Evolutionary conservation across 2,113 vertebrate species (phyloP).

Genomic region (Glareola pratincola): DNA sequence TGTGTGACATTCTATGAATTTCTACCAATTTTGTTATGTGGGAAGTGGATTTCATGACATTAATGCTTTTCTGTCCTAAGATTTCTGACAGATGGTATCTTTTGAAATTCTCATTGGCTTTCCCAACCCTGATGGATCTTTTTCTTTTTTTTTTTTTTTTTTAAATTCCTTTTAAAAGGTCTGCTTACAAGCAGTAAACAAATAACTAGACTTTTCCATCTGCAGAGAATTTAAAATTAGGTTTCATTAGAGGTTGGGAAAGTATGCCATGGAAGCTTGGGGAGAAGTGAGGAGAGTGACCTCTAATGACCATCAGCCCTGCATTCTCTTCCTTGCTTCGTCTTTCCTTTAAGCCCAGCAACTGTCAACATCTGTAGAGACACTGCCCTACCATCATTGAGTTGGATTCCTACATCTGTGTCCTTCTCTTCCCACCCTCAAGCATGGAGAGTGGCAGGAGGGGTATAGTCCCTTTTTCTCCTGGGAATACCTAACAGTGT

Average conservation of each 20-base stretch:
- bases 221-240: conserved; percentile 7
- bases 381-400: neutral
- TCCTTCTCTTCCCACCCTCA: neutral
- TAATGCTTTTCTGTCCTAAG: neutral
- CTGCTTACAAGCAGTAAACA: conserved; percentile 9
- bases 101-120: neutral
- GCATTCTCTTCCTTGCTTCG: neutral
- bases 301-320: neutral
- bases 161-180: neutral
- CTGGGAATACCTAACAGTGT: neutral
- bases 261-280: neutral
- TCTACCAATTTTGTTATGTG: neutral
- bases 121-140: neutral
- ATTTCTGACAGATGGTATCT: conserved; percentile 1
- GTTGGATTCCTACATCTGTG: neutral
- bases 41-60: neutral
- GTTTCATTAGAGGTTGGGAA: neutral
- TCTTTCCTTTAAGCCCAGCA: neutral
- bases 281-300: neutral
- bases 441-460: neutral
- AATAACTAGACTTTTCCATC: neutral
- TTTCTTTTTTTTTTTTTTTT: neutral
- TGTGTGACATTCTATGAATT: neutral
- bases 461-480: neutral
- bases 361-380: neutral